Evolutionary conservation across 1,140 invertebrate genomes (phyloP).

Genomic region (Neomicropteryx cornuta): DNA sequence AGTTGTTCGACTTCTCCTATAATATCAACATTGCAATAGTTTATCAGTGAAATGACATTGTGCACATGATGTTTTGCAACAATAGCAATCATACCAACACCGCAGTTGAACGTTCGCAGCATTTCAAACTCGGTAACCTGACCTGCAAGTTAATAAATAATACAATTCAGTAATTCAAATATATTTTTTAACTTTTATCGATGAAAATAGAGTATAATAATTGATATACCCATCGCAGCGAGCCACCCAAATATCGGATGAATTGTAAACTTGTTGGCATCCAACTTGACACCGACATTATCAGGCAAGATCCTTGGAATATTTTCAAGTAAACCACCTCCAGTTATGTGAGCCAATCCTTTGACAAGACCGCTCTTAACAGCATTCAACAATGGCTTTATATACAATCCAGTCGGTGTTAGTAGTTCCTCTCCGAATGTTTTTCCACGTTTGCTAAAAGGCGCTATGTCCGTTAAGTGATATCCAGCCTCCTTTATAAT

Average conservation of each 20-base stretch:
- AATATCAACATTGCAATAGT: constrained; percentile 28
- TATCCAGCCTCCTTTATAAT: constrained; percentile 46
- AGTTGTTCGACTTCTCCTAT: constrained; percentile 47
- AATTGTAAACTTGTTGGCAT: constrained; percentile 65
- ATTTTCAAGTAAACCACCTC: constrained; percentile 87
- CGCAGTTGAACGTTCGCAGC: constrained; percentile 86
- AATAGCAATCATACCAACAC: constrained; percentile 82
- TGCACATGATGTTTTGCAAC: constrained; percentile 41
- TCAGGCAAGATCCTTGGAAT: constrained; percentile 69
- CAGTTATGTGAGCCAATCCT: constrained; percentile 89
- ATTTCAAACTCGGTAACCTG: constrained; percentile 63
- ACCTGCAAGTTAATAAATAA: constrained; percentile 37
- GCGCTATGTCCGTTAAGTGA: constrained; percentile 46
- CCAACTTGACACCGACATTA: constrained; percentile 50
- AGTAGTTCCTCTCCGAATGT: constrained; percentile 72
- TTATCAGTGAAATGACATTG: constrained; percentile 25
- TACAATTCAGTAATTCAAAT: constrained; percentile 3
- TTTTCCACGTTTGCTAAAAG: constrained; percentile 51
- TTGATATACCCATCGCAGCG: constrained; percentile 45
- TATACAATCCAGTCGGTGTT: constrained; percentile 84
- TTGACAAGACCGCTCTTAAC: constrained; percentile 67
- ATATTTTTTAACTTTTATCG: constrained; percentile 5
- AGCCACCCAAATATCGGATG: constrained; percentile 56
- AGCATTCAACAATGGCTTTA: constrained; percentile 63
- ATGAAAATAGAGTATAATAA: constrained; percentile 2